phyloP scores from a whole-genome alignment of 2,797 vertebrate genomes.

The Dallia pectoralis region DNA sequence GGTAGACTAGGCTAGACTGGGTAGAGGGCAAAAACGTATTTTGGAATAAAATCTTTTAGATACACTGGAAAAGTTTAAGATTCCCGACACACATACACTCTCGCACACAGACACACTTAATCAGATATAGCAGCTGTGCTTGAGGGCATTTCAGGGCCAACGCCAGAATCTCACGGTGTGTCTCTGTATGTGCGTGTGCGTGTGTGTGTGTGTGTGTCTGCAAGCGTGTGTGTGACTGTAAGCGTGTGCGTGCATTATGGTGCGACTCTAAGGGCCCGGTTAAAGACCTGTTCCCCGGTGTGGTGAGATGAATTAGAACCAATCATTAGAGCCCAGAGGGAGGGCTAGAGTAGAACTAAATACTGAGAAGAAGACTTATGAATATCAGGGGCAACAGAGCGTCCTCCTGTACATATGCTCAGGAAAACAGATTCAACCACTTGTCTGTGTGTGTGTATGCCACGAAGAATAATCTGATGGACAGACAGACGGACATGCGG shows the following conservation, averaged over 20 bases:
- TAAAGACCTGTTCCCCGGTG: slow-evolving; percentile 3
- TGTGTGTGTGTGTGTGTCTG: slow-evolving; percentile 2
- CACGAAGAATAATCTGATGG: background rate
- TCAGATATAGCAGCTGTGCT: background rate
- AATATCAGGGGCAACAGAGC: background rate
- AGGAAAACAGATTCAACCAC: background rate
- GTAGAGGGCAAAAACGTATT: too few species aligned
- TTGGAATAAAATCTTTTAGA: background rate
- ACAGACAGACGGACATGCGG: background rate
- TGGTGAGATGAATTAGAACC: background rate
- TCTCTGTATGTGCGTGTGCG: slow-evolving; percentile 6
- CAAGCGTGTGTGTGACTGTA: slow-evolving; percentile 1
- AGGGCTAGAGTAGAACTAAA: background rate
- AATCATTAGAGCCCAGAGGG: background rate
- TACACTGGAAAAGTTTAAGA: background rate
- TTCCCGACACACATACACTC: background rate
- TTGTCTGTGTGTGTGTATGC: background rate
- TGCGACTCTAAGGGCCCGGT: background rate
- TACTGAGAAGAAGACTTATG: background rate
- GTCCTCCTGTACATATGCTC: background rate
- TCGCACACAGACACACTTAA: background rate
- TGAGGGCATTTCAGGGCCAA: background rate
- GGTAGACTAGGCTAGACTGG: too few species aligned
- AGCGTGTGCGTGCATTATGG: background rate
- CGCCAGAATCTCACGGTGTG: background rate